These are phyloP conservation scores for Amiota communis DNA, from an alignment of 2,888 invertebrate genomes.

Conservation along the genomic window DNA sequence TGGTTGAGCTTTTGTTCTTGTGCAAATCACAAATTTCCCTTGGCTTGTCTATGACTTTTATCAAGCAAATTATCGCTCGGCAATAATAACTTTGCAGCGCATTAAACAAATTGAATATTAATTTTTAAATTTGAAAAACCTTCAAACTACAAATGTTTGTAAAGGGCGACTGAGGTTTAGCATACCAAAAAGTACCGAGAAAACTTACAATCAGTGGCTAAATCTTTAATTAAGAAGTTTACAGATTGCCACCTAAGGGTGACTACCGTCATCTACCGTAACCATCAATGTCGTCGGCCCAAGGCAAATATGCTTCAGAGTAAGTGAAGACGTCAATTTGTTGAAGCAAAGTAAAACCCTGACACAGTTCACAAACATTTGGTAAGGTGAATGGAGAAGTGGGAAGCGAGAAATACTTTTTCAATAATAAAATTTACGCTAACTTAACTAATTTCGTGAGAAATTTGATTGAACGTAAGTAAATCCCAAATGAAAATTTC, in stretches of 20 bases:
- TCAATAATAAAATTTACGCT: constrained; percentile 50
- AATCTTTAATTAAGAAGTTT: constrained; percentile 33
- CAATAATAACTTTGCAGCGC: constrained; percentile 26
- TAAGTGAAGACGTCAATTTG: background rate
- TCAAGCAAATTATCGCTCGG: constrained; percentile 18
- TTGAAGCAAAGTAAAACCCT: background rate
- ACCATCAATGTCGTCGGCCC: background rate
- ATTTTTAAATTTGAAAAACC: constrained; percentile 8
- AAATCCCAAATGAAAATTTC: constrained; percentile 48
- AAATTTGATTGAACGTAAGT: constrained; percentile 39
- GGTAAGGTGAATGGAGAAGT: background rate
- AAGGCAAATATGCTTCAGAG: background rate
- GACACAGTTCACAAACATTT: background rate
- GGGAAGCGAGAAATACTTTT: constrained; percentile 16
- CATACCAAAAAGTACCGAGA: background rate
- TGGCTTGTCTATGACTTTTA: background rate
- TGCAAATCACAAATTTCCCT: background rate
- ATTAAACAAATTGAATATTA: constrained; percentile 29
- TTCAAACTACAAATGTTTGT: background rate
- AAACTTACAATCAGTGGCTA: constrained; percentile 23
- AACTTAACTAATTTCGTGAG: constrained; percentile 34
- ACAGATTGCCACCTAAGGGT: constrained; percentile 3
- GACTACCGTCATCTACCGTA: background rate
- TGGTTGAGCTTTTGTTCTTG: background rate
- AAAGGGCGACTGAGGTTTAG: background rate